phyloP scores from a whole-genome alignment of 2,797 vertebrate species.

The Enteromius viviparus region DNA sequence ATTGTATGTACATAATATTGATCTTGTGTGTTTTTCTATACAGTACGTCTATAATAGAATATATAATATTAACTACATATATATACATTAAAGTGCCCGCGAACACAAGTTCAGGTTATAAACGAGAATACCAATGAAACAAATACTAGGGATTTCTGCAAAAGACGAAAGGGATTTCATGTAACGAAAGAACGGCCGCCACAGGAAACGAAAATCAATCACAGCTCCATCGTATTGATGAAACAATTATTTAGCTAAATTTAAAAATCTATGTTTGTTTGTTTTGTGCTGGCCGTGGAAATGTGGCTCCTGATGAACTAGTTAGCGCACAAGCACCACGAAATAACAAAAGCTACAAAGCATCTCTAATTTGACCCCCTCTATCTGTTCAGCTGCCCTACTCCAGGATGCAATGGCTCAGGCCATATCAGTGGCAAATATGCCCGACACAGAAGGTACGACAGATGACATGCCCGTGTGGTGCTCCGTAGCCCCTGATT shows the following conservation, averaged over 20 bases:
- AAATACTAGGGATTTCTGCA: conserved; percentile 63
- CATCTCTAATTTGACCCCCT: conserved; percentile 74
- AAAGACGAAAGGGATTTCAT: conserved; percentile 55
- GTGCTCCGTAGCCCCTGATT: conserved; percentile 40
- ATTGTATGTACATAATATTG: neutral
- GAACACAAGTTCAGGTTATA: conserved; percentile 59
- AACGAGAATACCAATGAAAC: conserved; percentile 74
- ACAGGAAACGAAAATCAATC: conserved; percentile 30
- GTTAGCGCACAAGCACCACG: conserved; percentile 62
- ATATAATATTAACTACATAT: neutral
- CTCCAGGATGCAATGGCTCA: conserved; percentile 93
- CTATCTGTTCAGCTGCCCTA: conserved; percentile 88
- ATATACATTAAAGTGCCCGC: neutral
- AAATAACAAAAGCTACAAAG: conserved; percentile 40
- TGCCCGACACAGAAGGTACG: conserved; percentile 96
- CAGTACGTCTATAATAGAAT: neutral
- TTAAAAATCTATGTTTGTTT: conserved; percentile 48
- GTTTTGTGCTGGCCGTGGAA: conserved; percentile 2
- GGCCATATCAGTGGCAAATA: conserved; percentile 97
- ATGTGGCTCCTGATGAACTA: conserved; percentile 52
- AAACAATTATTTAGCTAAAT: conserved; percentile 44
- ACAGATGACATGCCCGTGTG: conserved; percentile 59
- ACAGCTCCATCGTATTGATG: conserved; percentile 40
- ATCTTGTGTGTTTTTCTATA: neutral
- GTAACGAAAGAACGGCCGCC: neutral